Conservation (phyloP, 1,140 invertebrate genomes). For the Oncopodura yosiiana region DNA sequence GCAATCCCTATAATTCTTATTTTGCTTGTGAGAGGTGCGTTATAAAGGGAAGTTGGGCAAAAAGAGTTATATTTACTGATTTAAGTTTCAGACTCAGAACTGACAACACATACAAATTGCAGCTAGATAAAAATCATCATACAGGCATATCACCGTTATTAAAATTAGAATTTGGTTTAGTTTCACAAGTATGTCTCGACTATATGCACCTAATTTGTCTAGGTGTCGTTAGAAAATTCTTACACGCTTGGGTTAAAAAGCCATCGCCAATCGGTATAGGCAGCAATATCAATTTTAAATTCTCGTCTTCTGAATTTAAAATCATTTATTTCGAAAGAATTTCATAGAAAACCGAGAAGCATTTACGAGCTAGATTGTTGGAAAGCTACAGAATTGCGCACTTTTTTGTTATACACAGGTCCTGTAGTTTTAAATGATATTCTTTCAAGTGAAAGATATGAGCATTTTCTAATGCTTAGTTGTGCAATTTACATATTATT, state of each 20-base stretch:
- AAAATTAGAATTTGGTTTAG: conserved; percentile 3
- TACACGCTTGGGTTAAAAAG: conserved; percentile 36
- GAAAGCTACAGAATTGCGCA: conserved; percentile 26
- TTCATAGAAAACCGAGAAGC: conserved; percentile 18
- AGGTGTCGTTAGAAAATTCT: conserved; percentile 36
- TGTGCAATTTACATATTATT: conserved; percentile 30
- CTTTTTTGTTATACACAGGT: conserved; percentile 27
- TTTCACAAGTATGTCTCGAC: neutral
- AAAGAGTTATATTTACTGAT: neutral
- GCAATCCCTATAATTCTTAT: neutral
- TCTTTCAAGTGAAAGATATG: conserved; percentile 6
- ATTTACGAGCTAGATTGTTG: conserved; percentile 20
- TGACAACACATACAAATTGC: neutral
- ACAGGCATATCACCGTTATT: neutral
- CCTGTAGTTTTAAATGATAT: conserved; percentile 13
- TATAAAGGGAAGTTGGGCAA: neutral
- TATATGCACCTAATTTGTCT: conserved; percentile 33
- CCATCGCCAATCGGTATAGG: neutral
- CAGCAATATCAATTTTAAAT: neutral
- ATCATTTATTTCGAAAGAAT: conserved; percentile 6
- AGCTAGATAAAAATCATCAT: conserved; percentile 2
- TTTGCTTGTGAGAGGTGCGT: conserved; percentile 5
- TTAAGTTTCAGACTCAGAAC: neutral
- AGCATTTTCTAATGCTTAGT: conserved; percentile 19
- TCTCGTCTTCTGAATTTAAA: conserved; percentile 7